These are phyloP conservation scores for Lontra canadensis DNA, from an alignment of 2,113 vertebrate genomes.

Conservation along the genomic window DNA sequence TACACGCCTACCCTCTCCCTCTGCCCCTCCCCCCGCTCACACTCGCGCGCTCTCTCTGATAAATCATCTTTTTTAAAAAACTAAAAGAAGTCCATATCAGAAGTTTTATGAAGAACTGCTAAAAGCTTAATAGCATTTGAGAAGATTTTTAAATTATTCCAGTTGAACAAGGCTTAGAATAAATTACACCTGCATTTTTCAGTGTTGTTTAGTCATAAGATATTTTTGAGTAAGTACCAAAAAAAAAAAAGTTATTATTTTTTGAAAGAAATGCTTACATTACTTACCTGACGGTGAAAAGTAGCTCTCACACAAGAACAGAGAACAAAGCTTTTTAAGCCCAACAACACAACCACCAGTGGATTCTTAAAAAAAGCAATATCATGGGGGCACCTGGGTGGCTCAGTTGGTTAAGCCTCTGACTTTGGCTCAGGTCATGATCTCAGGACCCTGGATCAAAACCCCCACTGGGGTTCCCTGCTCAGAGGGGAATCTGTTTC, in stretches of 20 bases:
- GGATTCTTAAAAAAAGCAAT: neutral
- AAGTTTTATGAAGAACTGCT: neutral
- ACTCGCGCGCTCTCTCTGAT: accelerated
- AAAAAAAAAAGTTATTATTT: neutral
- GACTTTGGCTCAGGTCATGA: neutral
- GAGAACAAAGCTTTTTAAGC: neutral
- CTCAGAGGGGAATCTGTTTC: neutral
- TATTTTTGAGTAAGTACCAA: neutral
- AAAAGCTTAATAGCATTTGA: neutral
- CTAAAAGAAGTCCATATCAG: neutral
- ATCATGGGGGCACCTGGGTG: too few relatives aligned
- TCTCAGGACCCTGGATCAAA: neutral
- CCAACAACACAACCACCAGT: neutral
- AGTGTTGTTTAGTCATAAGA: neutral
- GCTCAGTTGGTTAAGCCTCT: neutral
- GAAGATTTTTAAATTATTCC: neutral
- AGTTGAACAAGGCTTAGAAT: neutral
- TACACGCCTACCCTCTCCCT: too few relatives aligned
- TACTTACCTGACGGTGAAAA: neutral
- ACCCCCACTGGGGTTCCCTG: neutral
- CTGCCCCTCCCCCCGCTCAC: too few relatives aligned
- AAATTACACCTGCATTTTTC: neutral
- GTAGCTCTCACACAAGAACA: neutral
- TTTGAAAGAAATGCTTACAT: neutral
- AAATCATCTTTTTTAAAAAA: neutral